A percentile compares a stretch with the other conserved stretches of the same genome.
phyloP scores from a whole-genome alignment of 1,140 invertebrate species.

The Drosophila nigrodunni region DNA sequence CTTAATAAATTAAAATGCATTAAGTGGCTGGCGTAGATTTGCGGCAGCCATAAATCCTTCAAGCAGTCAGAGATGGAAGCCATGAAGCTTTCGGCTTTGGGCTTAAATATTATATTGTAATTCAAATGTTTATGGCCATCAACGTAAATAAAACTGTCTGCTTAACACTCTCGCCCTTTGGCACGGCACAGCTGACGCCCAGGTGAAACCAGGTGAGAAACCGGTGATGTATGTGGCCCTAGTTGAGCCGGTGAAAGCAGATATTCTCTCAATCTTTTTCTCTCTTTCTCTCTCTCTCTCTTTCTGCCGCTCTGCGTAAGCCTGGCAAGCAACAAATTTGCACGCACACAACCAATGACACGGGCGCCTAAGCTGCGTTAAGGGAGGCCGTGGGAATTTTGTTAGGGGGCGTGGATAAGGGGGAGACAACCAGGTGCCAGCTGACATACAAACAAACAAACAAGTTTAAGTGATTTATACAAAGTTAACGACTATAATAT shows the following conservation, averaged over 20 bases:
- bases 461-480: no score
- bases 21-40: slow-evolving; percentile 79
- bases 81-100: slow-evolving; percentile 43
- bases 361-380: slow-evolving; percentile 71
- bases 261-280: background rate
- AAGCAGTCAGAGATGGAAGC: slow-evolving; percentile 25
- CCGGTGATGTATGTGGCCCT: slow-evolving; percentile 64
- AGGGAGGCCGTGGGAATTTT: slow-evolving; percentile 47
- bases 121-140: slow-evolving; percentile 83
- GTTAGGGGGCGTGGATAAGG: slow-evolving; percentile 27
- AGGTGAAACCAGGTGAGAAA: slow-evolving; percentile 44
- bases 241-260: slow-evolving; percentile 41
- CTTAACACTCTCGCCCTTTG: slow-evolving; percentile 47
- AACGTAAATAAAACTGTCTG: slow-evolving; percentile 82
- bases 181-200: slow-evolving; percentile 29
- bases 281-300: no score
- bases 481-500: no score
- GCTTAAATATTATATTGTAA: slow-evolving; percentile 83
- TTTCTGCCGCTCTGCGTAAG: slow-evolving; percentile 58
- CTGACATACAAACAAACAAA: slow-evolving; percentile 24
- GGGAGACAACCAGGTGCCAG: slow-evolving; percentile 7
- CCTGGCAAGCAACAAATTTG: slow-evolving; percentile 69
- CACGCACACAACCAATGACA: slow-evolving; percentile 76
- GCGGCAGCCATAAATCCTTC: slow-evolving; percentile 77
- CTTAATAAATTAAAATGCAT: slow-evolving; percentile 83